Evolutionary conservation across 2,113 vertebrate species (phyloP).

Genomic region (Dipodomys spectabilis): DNA sequence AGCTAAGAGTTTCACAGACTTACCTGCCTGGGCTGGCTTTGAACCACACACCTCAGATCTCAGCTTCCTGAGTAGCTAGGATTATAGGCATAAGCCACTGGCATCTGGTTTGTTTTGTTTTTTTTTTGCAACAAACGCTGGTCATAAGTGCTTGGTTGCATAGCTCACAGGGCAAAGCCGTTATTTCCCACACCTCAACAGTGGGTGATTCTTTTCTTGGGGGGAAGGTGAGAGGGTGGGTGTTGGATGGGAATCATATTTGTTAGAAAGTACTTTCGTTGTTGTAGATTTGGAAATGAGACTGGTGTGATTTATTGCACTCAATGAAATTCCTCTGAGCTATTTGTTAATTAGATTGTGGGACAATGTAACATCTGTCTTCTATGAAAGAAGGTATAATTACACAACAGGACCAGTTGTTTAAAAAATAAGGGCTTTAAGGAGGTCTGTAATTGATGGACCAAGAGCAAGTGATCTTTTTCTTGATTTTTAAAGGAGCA

Average conservation of each 20-base stretch:
- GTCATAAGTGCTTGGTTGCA: neutral
- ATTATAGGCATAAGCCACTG: too few species aligned
- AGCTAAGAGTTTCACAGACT: too few species aligned
- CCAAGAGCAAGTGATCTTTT: conserved; percentile 52
- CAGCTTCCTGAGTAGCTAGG: too few species aligned
- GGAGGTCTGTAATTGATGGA: neutral
- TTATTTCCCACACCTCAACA: neutral
- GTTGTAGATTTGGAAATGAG: conserved; percentile 67
- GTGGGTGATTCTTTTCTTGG: conserved; percentile 64
- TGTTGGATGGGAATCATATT: conserved; percentile 55
- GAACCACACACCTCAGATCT: too few species aligned
- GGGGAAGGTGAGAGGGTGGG: neutral
- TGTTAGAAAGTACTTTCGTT: conserved; percentile 69
- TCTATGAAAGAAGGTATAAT: conserved; percentile 62
- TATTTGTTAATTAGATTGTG: conserved; percentile 68
- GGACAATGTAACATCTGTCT: conserved; percentile 74
- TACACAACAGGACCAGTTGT: conserved; percentile 65
- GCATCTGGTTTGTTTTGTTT: too few species aligned
- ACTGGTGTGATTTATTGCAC: conserved; percentile 66
- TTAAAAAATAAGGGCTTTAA: conserved; percentile 59
- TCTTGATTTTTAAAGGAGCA: conserved; percentile 18
- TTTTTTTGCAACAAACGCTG: neutral
- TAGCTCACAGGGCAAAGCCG: neutral
- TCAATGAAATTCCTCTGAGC: conserved; percentile 65
- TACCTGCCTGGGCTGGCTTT: too few species aligned